phyloP scores from a whole-genome alignment of 2,797 vertebrate genomes.

The Amphiprion clarkii region DNA sequence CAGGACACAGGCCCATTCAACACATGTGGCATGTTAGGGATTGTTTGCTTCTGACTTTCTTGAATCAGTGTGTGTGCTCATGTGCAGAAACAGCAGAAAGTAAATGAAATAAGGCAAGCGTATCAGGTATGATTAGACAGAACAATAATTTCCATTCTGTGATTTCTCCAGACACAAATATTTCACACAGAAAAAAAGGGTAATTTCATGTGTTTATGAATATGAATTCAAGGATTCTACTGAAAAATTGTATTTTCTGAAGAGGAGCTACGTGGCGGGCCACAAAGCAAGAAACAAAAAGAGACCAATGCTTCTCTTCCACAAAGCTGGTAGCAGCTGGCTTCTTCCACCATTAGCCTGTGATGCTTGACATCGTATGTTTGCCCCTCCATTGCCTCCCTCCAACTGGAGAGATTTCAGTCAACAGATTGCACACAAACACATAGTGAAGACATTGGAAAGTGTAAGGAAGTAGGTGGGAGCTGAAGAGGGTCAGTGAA shows the following conservation, averaged over 20 bases:
- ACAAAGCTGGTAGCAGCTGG: conserved; percentile 43
- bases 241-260: neutral
- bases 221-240: no score
- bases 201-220: neutral
- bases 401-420: conserved; percentile 48
- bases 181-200: neutral
- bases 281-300: neutral
- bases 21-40: neutral
- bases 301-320: conserved; percentile 41
- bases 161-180: neutral
- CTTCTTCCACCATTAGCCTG: conserved; percentile 54
- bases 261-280: conserved; percentile 12
- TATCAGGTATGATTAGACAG: neutral
- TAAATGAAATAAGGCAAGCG: neutral
- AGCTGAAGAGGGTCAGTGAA: conserved; percentile 39
- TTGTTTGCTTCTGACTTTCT: neutral
- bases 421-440: conserved; percentile 25
- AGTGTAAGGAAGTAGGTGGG: conserved; percentile 46
- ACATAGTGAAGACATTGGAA: conserved; percentile 14
- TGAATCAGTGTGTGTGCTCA: neutral
- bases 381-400: conserved; percentile 61
- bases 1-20: conserved; percentile 6
- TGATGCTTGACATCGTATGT: conserved; percentile 55
- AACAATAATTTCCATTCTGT: neutral
- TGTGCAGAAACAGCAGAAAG: neutral